phyloP scores from a whole-genome alignment of 2,888 invertebrate species.

The Dicycla oo region DNA sequence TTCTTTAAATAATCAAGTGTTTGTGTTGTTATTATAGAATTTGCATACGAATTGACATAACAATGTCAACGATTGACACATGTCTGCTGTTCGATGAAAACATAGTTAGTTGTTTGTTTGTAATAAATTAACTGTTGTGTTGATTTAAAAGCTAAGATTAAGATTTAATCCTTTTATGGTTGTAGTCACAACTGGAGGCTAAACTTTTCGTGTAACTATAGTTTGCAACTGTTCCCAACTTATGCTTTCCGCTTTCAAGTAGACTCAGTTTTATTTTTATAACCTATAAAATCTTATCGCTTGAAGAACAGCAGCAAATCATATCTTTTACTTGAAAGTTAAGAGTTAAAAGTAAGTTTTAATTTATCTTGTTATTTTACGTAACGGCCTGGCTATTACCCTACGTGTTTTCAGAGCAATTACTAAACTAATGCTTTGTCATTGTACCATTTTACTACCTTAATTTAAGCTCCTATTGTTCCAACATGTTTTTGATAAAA shows the following conservation, averaged over 20 bases:
- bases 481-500: too few relatives aligned
- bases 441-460: too few relatives aligned
- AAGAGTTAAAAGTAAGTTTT: background rate
- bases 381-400: too few relatives aligned
- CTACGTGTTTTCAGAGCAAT: too few relatives aligned
- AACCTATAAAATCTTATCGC: background rate
- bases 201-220: background rate
- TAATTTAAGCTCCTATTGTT: too few relatives aligned
- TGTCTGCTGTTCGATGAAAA: conserved; percentile 22
- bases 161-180: background rate
- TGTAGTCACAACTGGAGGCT: background rate
- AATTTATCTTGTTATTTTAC: too few relatives aligned
- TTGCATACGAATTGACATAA: conserved; percentile 56
- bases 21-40: conserved; percentile 34
- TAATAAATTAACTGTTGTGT: conserved; percentile 38
- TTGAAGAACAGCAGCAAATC: background rate
- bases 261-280: background rate
- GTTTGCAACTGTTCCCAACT: background rate
- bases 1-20: conserved; percentile 37
- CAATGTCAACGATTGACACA: conserved; percentile 50
- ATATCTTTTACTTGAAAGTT: background rate
- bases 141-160: conserved; percentile 2
- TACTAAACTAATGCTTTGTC: too few relatives aligned
- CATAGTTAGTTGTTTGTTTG: conserved; percentile 45
- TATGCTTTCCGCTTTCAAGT: background rate